A percentile compares a stretch with the other conserved stretches of the same genome.
Conservation (phyloP, 2,888 invertebrate genomes). For the Perithous albicinctus region DNA sequence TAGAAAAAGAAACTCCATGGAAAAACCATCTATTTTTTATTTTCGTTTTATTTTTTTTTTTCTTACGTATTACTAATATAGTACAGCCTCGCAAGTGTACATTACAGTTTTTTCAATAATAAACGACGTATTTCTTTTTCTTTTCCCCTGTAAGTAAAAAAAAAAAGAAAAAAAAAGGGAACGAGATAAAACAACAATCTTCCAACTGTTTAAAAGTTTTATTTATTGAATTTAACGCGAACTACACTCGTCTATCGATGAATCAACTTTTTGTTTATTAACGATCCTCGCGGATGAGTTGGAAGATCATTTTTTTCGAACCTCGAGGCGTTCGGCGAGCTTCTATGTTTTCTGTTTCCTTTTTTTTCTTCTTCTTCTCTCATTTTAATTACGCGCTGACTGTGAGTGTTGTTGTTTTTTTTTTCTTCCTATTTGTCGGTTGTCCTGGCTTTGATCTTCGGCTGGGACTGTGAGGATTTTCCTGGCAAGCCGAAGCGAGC, state of each 20-base stretch:
- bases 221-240: conserved; percentile 65
- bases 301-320: conserved; percentile 64
- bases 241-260: conserved; percentile 56
- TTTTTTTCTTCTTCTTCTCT: conserved; percentile 35
- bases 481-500: neutral
- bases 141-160: conserved; percentile 25
- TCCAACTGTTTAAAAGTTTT: conserved; percentile 64
- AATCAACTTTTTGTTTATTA: neutral
- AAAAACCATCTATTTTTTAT: conserved; percentile 54
- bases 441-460: conserved; percentile 13
- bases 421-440: conserved; percentile 28
- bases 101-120: conserved; percentile 71
- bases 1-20: neutral
- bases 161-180: no score
- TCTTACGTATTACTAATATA: conserved; percentile 75
- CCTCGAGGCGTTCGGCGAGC: conserved; percentile 58
- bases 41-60: conserved; percentile 73
- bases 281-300: conserved; percentile 45
- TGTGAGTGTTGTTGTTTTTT: conserved; percentile 46
- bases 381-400: conserved; percentile 56
- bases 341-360: conserved; percentile 29
- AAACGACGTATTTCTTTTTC: conserved; percentile 66
- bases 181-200: conserved; percentile 53
- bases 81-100: conserved; percentile 72
- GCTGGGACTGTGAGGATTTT: conserved; percentile 8